A percentile compares a stretch with the other conserved stretches of the same genome.
These are phyloP conservation scores for Spermophilus dauricus DNA, from an alignment of 2,113 vertebrate species.

Conservation along the genomic window DNA sequence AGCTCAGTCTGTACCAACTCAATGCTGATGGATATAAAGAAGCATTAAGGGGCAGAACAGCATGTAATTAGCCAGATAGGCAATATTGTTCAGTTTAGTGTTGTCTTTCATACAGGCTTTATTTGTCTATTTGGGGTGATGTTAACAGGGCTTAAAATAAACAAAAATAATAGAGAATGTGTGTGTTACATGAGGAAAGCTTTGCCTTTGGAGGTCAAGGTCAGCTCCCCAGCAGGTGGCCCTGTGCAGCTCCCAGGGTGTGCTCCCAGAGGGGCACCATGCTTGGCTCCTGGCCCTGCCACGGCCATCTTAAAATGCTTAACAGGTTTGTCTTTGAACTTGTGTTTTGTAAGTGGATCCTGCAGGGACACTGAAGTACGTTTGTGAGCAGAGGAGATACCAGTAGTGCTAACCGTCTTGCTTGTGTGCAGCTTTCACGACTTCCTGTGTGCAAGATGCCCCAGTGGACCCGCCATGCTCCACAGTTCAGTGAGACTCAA, in stretches of 20 bases:
- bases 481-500: background rate
- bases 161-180: background rate
- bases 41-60: background rate
- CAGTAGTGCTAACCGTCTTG: fast-evolving
- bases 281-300: background rate
- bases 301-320: background rate
- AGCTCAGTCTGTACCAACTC: background rate
- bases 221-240: background rate
- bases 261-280: too few species aligned
- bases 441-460: background rate
- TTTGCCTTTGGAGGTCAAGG: background rate
- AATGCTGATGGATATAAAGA: background rate
- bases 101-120: background rate
- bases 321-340: background rate
- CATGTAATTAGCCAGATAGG: background rate
- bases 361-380: fast-evolving
- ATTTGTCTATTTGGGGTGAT: background rate
- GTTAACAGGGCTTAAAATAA: background rate
- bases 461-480: background rate
- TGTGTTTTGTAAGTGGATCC: background rate
- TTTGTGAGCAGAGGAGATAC: background rate
- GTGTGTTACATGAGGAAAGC: background rate
- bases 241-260: background rate
- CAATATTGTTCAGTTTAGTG: background rate
- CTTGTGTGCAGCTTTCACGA: background rate